Conservation (phyloP, 2,888 invertebrate genomes). For the Epicampocera succincta region DNA sequence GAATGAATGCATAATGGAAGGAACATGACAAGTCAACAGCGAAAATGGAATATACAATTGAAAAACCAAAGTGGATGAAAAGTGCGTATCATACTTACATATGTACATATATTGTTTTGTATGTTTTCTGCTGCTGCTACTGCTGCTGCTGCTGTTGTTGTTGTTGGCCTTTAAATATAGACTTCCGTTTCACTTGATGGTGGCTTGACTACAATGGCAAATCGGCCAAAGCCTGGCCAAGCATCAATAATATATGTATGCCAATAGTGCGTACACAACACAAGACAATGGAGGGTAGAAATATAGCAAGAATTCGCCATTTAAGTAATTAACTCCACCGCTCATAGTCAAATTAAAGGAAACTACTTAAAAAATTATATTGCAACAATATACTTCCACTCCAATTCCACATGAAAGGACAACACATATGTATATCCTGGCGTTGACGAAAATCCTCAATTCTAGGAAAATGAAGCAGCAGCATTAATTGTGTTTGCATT, state of each 20-base stretch:
- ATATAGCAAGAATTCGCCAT: too few species aligned
- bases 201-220: conserved; percentile 29
- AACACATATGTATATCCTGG: too few species aligned
- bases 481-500: too few species aligned
- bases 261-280: too few species aligned
- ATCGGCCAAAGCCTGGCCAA: conserved; percentile 48
- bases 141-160: not conserved
- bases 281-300: too few species aligned
- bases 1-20: conserved; percentile 23
- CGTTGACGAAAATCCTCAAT: too few species aligned
- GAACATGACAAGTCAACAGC: conserved; percentile 8
- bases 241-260: conserved; percentile 52
- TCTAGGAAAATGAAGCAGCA: too few species aligned
- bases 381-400: too few species aligned
- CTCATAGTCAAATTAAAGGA: too few species aligned
- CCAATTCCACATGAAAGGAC: too few species aligned
- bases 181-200: conserved; percentile 57
- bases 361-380: too few species aligned
- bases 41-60: not conserved
- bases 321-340: too few species aligned
- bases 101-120: conserved; percentile 12
- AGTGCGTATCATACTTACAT: conserved; percentile 13
- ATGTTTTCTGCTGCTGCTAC: not conserved
- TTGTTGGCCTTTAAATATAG: conserved; percentile 40
- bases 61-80: not conserved